Percentiles rank a stretch among this genome's conserved stretches.
Evolutionary conservation across 2,797 vertebrate genomes (phyloP).

Genomic region (Enteromius treurensis): DNA sequence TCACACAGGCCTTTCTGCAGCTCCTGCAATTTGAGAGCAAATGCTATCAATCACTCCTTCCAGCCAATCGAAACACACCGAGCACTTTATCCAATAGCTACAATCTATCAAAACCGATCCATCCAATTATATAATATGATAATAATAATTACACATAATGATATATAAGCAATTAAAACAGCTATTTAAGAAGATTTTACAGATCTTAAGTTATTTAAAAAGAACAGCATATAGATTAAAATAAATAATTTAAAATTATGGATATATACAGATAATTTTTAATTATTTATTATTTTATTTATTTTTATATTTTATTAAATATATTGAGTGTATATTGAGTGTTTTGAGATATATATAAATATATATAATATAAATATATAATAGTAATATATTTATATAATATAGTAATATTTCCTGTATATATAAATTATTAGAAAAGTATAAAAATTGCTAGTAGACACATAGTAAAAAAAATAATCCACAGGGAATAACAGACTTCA

Average conservation of each 20-base stretch:
- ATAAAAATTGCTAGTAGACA: neutral
- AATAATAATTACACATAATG: neutral
- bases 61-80: conserved; percentile 1
- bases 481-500: neutral
- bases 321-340: too few relatives aligned
- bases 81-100: conserved; percentile 2
- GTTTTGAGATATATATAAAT: too few relatives aligned
- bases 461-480: neutral
- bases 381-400: too few relatives aligned
- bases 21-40: conserved; percentile 67
- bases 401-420: too few relatives aligned
- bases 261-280: neutral
- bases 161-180: neutral
- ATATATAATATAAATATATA: too few relatives aligned
- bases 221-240: neutral
- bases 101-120: neutral
- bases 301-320: too few relatives aligned
- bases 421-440: neutral
- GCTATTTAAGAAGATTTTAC: neutral
- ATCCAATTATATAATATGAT: neutral
- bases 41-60: neutral
- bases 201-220: neutral
- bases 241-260: neutral
- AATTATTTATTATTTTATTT: too few relatives aligned
- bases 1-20: conserved; percentile 80